Base-by-base conservation (phyloP, 2,797 vertebrate genomes). In the Xenops minutus region DNA sequence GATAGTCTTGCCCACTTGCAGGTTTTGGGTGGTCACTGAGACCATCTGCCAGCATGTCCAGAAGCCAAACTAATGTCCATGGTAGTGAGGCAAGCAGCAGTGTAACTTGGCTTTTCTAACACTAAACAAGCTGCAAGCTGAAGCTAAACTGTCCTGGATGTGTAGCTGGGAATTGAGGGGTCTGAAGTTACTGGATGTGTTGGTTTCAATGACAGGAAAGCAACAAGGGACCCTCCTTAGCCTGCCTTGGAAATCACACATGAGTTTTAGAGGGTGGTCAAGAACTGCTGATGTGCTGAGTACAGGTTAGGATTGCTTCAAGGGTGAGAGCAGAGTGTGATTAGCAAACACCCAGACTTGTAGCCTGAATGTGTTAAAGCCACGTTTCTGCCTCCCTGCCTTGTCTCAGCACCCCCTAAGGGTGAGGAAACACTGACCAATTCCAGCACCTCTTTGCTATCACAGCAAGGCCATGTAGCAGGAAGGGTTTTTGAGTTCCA, bases 401-500 rank as follows among this genome's bases (percentile, higher is more conserved):
- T 2, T 36, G 39, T 77, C 39, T 77, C 75, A 37, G 34, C 39
- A 67, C 2, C 22, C 16, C 6, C 34, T 69, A 30, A 51, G 13
- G 21, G n/a, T 9, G n/a, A 34, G 55, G 36, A 52, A 69, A 72
- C 30, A 34, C 34, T 17, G 9, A 76, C 14, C 52, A 52, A 23
- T 87, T 91, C 39, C 49, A 66, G 16, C 18, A 59, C 7, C 8
- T 41, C 66, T 75, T 49, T 69, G 44, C 21, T 79, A 0, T 77
- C 0, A 0, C 7, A 18, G 36, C 55, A 49, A 62, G 17, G 24
- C 14, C 3, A 0, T 6, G 11, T 59, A 27, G 21, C 1, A 2
- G 41, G 7, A 23, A 7, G 7, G 7, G 14, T 64, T 89, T 32
- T 44, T 74, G 37, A 16, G 8, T 43, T 56, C 67, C 30, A 46